Evolutionary conservation across 2,113 vertebrate genomes (phyloP), one percentile per base, ranked within the genome.

Genomic region (Xiphorhynchus elegans): DNA sequence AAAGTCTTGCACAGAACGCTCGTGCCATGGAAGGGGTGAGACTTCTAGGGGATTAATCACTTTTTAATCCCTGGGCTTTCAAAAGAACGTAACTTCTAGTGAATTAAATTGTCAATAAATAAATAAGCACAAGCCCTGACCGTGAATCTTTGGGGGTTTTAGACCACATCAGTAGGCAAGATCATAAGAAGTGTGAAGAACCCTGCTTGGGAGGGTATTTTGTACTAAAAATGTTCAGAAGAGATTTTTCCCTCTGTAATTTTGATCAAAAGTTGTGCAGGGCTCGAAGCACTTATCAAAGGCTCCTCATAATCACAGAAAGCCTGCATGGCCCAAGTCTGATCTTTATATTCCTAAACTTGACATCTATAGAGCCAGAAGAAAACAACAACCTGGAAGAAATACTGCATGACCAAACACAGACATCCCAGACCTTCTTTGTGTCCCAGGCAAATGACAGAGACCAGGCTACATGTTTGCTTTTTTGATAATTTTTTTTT

Each of bases 401-500:
- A 91, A 60, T 29, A 21, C 5, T 1, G 0, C 10, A n/a, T 66
- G 42, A 56, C 37, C 62, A 85, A 28, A 67, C 37, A 58, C 3
- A 47, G 19, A 17, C 6, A 67, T 26, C 53, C 37, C 49, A 63
- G 8, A 11, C 70, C 77, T 88, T 80, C 37, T 74, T 88, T 68
- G 68, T 53, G 39, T 80, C 26, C 53, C 37, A 77, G 46, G 94
- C 33, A 97, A 97, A 98, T 62, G 62, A 97, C 92, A 97, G 26
- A 95, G 81, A 95, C 73, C 88, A 90, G 56, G 42, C 76, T 81
- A 73, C 13, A 2, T 2, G 2, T 95, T 95, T 42, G 29, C 2
- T 70, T 89, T 86, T 97, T 96, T 90, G 62, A 39, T 87, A 60
- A 7, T 88, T 93, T 85, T 97, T 97, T 75, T 95, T 94, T 97